Base-by-base conservation (phyloP, 2,113 vertebrate species). In the Tragelaphus scriptus region DNA sequence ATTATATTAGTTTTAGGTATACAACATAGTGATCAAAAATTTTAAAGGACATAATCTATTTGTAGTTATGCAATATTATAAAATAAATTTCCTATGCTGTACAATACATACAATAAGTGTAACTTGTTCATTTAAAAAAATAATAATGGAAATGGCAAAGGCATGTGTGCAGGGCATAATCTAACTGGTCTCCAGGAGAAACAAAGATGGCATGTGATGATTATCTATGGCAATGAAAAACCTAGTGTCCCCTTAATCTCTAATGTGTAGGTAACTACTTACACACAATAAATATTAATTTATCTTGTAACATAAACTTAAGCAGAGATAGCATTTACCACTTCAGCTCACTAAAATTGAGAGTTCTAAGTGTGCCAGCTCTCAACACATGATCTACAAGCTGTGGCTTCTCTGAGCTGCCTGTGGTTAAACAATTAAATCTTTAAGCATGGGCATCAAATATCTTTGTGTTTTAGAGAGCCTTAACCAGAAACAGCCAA, bases 401-500 rank as follows among this genome's bases (percentile, higher is more conserved):
- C 5, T 8, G 26, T 26, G 44, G 8, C 12, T 44, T 25, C 40
- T 88, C 51, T 56, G 5, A 85, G 5, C 16, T 65, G 19, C 1
- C 11, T 65, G 7, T 19, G 12, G 5, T 63, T 90, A 77, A 90
- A 82, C 81, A n/a, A 17, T 40, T 92, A 77, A 75, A 21, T 23
- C 23, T 94, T 94, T 40, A 82, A 55, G 16, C 10, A 11, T 53
- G 17, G 3, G 1, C 2, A 71, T 96, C 56, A 56, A 75, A 32
- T 93, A 80, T 96, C n/a, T 97, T 7, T 3, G 63, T 95, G 61
- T 94, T 98, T 97, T 97, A 97, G 47, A 80, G 97, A 96, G 96
- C 80, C 92, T 98, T 98, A 97, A 97, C 85, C 90, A 97, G 44
- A 58, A 98, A 93, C 2, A 98, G 49, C 12, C 11, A 71, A 88